phyloP scores from a whole-genome alignment of 2,113 vertebrate genomes.

The Donacobius atricapilla region DNA sequence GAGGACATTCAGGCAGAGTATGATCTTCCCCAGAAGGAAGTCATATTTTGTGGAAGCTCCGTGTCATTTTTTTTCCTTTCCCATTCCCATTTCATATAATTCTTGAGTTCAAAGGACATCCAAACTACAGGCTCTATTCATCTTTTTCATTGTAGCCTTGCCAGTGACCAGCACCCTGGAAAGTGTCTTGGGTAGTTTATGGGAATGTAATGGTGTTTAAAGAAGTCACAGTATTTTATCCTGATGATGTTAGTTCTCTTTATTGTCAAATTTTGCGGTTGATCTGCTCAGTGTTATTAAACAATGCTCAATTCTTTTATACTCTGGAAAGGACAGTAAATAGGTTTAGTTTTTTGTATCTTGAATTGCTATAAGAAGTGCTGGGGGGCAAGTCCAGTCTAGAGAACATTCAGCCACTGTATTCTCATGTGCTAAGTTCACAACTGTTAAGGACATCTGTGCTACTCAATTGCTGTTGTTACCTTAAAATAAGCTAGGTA shows the following conservation, averaged over 20 bases:
- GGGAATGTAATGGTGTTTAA: not conserved
- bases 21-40: not conserved
- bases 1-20: not conserved
- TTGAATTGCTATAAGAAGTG: not conserved
- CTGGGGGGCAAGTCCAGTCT: not conserved
- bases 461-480: not conserved
- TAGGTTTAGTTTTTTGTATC: not conserved
- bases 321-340: not conserved
- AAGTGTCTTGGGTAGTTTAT: not conserved
- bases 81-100: not conserved
- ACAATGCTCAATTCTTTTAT: not conserved
- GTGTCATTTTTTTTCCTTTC: not conserved
- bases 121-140: not conserved
- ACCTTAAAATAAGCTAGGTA: not conserved
- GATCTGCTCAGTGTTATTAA: not conserved
- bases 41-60: not conserved
- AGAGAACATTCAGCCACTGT: not conserved
- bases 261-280: conserved; percentile 3
- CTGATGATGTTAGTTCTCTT: not conserved
- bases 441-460: not conserved
- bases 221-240: not conserved
- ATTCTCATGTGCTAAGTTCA: not conserved
- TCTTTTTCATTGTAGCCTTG: not conserved
- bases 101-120: not conserved
- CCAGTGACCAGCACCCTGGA: not conserved